A percentile compares a stretch with the other conserved stretches of the same genome.
These are phyloP conservation scores for Leucoraja ocellata DNA, from an alignment of 2,797 vertebrate genomes.

Conservation along the genomic window DNA sequence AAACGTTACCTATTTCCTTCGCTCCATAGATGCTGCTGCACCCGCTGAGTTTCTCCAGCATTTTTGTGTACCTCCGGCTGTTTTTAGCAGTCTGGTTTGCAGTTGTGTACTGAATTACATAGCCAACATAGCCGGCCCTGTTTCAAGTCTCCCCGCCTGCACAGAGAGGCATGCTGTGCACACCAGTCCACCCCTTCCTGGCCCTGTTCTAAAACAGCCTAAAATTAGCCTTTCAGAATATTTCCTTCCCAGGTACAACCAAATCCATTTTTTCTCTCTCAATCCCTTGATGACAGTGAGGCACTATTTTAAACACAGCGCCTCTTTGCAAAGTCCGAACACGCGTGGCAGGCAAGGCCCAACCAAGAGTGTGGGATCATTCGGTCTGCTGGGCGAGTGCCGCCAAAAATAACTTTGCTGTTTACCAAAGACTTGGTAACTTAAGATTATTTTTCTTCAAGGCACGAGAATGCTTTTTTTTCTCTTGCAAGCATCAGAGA, in stretches of 20 bases:
- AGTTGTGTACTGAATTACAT: slow-evolving; percentile 21
- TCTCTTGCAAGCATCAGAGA: too few relatives aligned
- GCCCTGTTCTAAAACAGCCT: background rate
- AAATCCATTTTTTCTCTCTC: slow-evolving; percentile 6
- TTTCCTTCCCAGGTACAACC: slow-evolving; percentile 4
- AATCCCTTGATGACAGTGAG: slow-evolving; percentile 3
- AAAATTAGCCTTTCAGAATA: slow-evolving; percentile 27
- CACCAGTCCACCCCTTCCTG: background rate
- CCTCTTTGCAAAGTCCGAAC: background rate
- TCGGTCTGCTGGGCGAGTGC: background rate
- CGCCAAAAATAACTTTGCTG: slow-evolving; percentile 33
- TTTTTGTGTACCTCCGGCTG: too few relatives aligned
- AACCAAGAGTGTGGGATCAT: background rate
- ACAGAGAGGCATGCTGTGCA: slow-evolving; percentile 29
- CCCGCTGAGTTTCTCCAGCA: too few relatives aligned
- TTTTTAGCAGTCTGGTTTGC: slow-evolving; percentile 19
- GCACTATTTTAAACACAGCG: slow-evolving; percentile 13
- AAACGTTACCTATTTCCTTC: too few relatives aligned
- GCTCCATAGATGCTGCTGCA: too few relatives aligned
- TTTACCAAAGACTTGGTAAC: slow-evolving; percentile 29
- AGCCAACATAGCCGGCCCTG: slow-evolving; percentile 18
- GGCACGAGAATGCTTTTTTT: background rate
- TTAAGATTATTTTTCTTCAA: slow-evolving; percentile 33
- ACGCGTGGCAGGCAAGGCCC: background rate
- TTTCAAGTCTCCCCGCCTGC: background rate